Conservation (phyloP, 2,113 vertebrate species). For the Tachuris rubrigastra region DNA sequence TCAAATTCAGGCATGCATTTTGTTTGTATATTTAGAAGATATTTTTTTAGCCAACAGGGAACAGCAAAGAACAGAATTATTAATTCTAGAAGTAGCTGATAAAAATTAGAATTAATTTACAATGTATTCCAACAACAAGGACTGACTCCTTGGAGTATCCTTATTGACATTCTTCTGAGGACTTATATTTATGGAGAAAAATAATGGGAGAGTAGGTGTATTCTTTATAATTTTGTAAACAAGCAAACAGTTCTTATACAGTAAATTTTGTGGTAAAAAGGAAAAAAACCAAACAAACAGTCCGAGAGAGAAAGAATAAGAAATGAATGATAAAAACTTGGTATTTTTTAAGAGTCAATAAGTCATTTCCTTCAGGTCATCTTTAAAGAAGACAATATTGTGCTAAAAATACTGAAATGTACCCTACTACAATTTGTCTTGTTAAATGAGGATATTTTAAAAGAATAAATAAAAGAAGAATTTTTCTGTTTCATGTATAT, state of each 20-base stretch:
- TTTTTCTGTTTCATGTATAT: not conserved
- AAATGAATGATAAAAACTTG: not conserved
- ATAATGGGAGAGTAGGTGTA: not conserved
- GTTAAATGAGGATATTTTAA: not conserved
- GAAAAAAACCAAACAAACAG: not conserved
- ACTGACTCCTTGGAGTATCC: not conserved
- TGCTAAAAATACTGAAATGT: not conserved
- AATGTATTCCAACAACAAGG: not conserved
- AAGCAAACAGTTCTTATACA: not conserved
- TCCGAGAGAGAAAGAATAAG: not conserved
- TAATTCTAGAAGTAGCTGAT: not conserved
- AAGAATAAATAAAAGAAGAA: not conserved
- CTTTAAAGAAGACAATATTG: not conserved
- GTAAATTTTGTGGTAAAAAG: not conserved
- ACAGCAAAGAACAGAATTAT: not conserved
- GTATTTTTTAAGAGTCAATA: not conserved
- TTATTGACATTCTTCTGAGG: not conserved
- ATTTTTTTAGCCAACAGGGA: not conserved
- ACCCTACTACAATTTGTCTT: not conserved
- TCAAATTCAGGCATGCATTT: not conserved
- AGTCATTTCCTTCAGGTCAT: not conserved
- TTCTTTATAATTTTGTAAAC: not conserved
- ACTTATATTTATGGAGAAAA: not conserved
- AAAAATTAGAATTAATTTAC: not conserved
- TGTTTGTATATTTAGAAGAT: not conserved